Evolutionary conservation across 2,797 vertebrate species (phyloP), one percentile per base, ranked within the genome.

Genomic region (Melanogrammus aeglefinus): DNA sequence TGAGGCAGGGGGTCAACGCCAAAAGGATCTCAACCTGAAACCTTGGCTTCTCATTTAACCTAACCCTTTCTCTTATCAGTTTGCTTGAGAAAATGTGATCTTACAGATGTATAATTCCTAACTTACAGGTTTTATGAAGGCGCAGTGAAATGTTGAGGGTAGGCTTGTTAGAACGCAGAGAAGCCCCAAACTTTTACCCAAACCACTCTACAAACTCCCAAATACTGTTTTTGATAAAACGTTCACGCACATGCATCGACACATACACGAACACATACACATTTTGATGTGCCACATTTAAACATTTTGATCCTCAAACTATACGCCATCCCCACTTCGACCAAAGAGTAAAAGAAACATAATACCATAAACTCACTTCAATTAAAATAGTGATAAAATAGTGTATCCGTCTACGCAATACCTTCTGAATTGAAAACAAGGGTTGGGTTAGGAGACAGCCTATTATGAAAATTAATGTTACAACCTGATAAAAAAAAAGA

Each of bases 111-210:
- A 33, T 27, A 44, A n/a, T 27, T 6, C 18, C 16, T 44, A 77
- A 77, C 76, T 77, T 66, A 77, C 76, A 44, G 27, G 69, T 16
- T 18, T 39, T 27, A 10, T 24, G 33, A 14, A 78, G 44, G 31
- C 77, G 41, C 4, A 78, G 33, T 18, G 72, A 73, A 73, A 78
- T 73, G 72, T 78, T 78, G 71, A 78, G 72, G n/a, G 31, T 18
- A n/a, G 33, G 47, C 44, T 24, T 78, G 77, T 18, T 18, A 78
- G 44, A 44, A 78, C 16, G 47, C 77, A 78, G 31, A 78, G 72
- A 24, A 73, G 33, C 47, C 71, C 77, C 38, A 78, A 73, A 72
- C 77, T 73, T 33, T 63, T 13, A 12, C 9, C 47, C n/a, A n/a
- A 36, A 78, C 72, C 72, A 66, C 41, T 66, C 33, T 78, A 31